Evolutionary conservation across 92 coral and sea anemone species (phyloP).

Genomic region (Galaxea fascicularis): DNA sequence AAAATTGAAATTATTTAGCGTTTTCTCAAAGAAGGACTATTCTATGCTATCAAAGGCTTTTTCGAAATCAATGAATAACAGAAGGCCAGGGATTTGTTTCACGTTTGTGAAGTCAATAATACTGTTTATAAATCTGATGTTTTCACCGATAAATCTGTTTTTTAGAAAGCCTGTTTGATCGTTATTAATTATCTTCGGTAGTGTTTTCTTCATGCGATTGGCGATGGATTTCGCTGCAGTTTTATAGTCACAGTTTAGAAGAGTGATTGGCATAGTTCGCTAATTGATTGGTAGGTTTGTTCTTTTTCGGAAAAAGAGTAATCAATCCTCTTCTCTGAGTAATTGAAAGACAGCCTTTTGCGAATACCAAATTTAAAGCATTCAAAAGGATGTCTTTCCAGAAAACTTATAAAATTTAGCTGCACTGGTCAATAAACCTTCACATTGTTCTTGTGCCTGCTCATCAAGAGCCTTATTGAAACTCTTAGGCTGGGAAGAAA

Average conservation of each 20-base stretch:
- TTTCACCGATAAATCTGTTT: conserved; percentile 30
- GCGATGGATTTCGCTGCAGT: conserved; percentile 31
- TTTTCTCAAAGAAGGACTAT: too few species aligned
- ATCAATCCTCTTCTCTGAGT: conserved; percentile 23
- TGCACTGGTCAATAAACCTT: background rate
- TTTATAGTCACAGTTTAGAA: conserved; percentile 44
- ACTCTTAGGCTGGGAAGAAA: background rate
- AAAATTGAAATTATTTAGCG: too few species aligned
- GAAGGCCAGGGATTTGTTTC: too few species aligned
- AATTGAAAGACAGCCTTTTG: conserved; percentile 3
- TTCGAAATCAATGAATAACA: too few species aligned
- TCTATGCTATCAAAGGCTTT: too few species aligned
- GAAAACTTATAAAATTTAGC: conserved; percentile 2
- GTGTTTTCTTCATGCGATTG: conserved; percentile 24
- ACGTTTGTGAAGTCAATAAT: too few species aligned
- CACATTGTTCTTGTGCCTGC: background rate
- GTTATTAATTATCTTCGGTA: conserved; percentile 26
- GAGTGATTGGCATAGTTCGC: conserved; percentile 31
- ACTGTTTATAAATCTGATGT: too few species aligned
- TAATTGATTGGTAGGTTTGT: conserved; percentile 3
- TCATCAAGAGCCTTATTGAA: background rate
- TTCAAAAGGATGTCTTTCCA: background rate
- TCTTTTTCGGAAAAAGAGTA: conserved; percentile 11
- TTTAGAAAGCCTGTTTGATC: conserved; percentile 57
- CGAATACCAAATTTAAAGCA: background rate